phyloP scores from a whole-genome alignment of 2,113 vertebrate species.

The Polypterus senegalus region DNA sequence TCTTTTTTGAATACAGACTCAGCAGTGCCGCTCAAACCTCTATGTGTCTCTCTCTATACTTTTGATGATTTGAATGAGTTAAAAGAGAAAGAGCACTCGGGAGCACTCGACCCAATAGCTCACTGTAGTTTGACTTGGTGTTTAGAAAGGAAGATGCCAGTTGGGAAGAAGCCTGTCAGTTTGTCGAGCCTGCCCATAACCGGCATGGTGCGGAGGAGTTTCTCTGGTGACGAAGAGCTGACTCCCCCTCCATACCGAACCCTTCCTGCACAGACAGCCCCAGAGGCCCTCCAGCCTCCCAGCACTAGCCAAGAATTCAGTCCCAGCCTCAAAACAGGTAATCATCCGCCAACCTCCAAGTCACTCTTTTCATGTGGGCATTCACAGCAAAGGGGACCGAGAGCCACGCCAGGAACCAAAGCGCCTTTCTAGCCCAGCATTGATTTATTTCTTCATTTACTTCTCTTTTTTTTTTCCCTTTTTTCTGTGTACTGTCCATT shows the following conservation, averaged over 20 bases:
- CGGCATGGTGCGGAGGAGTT: conserved; percentile 70
- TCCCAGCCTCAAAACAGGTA: conserved; percentile 85
- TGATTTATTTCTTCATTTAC: background rate
- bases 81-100: background rate
- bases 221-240: conserved; percentile 80
- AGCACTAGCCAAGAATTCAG: conserved; percentile 58
- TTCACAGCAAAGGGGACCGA: conserved; percentile 3
- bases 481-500: background rate
- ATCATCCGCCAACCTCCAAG: conserved; percentile 35
- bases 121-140: conserved; percentile 80
- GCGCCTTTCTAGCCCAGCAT: background rate
- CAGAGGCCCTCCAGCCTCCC: conserved; percentile 59
- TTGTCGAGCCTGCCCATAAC: conserved; percentile 64
- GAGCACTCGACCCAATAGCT: conserved; percentile 40
- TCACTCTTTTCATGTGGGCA: conserved; percentile 12
- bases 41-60: too few species aligned
- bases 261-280: conserved; percentile 65
- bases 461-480: background rate
- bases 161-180: conserved; percentile 83
- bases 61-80: too few species aligned
- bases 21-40: too few species aligned
- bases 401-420: background rate
- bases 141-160: conserved; percentile 91
- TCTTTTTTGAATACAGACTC: too few species aligned
- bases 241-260: conserved; percentile 70